Evolutionary conservation across 2,113 vertebrate species (phyloP).

Genomic region (Charina bottae): DNA sequence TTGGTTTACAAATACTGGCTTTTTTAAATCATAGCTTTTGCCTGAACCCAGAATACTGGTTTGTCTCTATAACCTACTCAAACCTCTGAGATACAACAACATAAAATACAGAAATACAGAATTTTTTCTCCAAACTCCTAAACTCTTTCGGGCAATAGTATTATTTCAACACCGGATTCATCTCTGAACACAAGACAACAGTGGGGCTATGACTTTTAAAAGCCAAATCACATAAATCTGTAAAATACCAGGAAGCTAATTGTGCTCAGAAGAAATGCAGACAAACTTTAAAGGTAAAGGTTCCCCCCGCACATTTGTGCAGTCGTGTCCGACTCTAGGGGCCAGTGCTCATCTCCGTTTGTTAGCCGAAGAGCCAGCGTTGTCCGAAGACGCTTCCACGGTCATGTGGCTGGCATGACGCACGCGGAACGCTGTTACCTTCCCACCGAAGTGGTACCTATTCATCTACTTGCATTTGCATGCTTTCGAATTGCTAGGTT

Average conservation of each 20-base stretch:
- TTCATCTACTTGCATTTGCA: too few relatives aligned
- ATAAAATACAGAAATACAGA: neutral
- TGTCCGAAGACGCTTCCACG: too few relatives aligned
- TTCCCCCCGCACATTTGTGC: too few relatives aligned
- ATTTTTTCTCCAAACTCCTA: neutral
- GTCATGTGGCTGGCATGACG: too few relatives aligned
- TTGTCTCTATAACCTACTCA: neutral
- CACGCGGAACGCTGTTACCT: too few relatives aligned
- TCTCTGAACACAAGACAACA: neutral
- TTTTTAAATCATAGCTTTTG: neutral
- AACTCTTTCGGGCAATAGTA: neutral
- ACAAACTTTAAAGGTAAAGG: too few relatives aligned
- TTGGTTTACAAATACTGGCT: neutral
- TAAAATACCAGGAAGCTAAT: neutral
- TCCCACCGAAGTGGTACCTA: too few relatives aligned
- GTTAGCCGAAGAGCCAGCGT: too few relatives aligned
- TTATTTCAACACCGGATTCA: neutral
- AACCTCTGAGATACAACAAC: neutral
- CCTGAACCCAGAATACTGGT: neutral
- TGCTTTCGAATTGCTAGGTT: too few relatives aligned
- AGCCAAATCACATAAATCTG: neutral
- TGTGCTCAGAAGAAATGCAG: neutral
- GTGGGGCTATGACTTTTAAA: neutral
- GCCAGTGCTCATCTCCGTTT: too few relatives aligned
- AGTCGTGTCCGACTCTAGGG: too few relatives aligned